Evolutionary conservation across 2,888 invertebrate genomes (phyloP), one percentile per base, ranked within the genome.

Genomic region (Brassicogethes aeneus): DNA sequence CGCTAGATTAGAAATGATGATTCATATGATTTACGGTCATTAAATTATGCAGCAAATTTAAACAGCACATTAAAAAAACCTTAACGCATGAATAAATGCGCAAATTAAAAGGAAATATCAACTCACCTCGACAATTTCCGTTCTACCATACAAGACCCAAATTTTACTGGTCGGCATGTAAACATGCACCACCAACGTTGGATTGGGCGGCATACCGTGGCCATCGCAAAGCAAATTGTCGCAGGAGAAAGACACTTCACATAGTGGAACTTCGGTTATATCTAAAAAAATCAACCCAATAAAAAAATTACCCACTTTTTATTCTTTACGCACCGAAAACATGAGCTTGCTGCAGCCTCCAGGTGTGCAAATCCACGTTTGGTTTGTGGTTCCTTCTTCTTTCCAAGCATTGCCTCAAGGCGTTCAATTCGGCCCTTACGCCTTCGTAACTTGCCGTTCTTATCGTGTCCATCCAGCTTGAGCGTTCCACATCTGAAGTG

Each of bases 171-270:
- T 71, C 32, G 74, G 71, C 53, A 77, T 71, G 51, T 72, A 75
- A 42, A 85, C 76, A 62, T 85, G 83, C 14, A 91, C 73, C n/a
- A 86, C 79, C 40, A 88, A 73, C 37, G 83, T 76, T 0, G 93
- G 84, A 62, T 88, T 91, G 1, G 94, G 94, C 1, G 88, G 79
- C 37, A 82, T 75, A 1, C 92, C 93, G 61, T 87, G 82, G 3
- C 82, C 81, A 69, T 92, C 91, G 69, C 88, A 86, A 15, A 90
- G 73, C 42, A 95, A 72, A 66, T 90, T 92, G 73, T 92, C 91
- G 72, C 94, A 94, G 17, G 88, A 85, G 55, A 90, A 70, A 38
- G 85, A 89, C 53, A 91, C 74, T 69, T 92, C 91, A 61, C 90
- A 88, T 32, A 90, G 70, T 29, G 91, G 90, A 53, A 89, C 77